Base-by-base conservation (phyloP, 2,888 invertebrate genomes). In the Cephus pulcher region DNA sequence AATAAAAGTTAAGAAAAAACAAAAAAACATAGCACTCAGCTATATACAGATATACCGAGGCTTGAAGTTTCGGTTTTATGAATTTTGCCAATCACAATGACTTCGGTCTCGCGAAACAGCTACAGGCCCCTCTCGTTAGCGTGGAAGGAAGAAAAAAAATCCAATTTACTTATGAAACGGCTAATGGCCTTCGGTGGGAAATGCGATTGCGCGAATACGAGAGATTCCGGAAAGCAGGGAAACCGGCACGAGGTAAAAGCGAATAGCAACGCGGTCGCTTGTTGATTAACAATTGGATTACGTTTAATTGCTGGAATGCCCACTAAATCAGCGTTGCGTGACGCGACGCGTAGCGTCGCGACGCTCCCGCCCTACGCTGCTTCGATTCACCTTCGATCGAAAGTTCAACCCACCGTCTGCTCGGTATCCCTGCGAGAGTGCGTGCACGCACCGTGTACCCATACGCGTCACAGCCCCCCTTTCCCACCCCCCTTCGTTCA, bases 221-320 rank as follows among this genome's bases (percentile, higher is more conserved):
- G 71, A 12, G 70, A 4, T 15, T 32, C 32, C 32, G 56, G 2
- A 23, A 56, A 56, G 56, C 56, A 3, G 33, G 33, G 0, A 71
- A 71, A 15, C 71, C 32, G 71, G 71, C 23, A 23, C 23, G 56
- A 56, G 56, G 23, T 9, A 56, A 56, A 56, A 23, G 71, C 71
- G 71, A 32, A 71, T 34, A 32, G 71, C 71, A 23, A 34, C 71
- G 71, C 32, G 71, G n/a, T 84, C 81, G 83, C 79, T 82, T 80
- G 84, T 84, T 84, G 87, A 88, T 87, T 86, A 85, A 87, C 84
- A 87, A 88, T 87, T 84, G 82, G 83, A 87, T 88, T 87, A 86
- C 83, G 81, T 76, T 84, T 84, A 82, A 85, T 86, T 83, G 82
- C 81, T 76, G 74, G 75, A 80, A 80, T 81, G 81, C 82, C 83